Percentiles rank a stretch among this genome's conserved stretches.
These are phyloP conservation scores for Bubalus kerabau DNA, from an alignment of 2,113 vertebrate species.

Conservation along the genomic window DNA sequence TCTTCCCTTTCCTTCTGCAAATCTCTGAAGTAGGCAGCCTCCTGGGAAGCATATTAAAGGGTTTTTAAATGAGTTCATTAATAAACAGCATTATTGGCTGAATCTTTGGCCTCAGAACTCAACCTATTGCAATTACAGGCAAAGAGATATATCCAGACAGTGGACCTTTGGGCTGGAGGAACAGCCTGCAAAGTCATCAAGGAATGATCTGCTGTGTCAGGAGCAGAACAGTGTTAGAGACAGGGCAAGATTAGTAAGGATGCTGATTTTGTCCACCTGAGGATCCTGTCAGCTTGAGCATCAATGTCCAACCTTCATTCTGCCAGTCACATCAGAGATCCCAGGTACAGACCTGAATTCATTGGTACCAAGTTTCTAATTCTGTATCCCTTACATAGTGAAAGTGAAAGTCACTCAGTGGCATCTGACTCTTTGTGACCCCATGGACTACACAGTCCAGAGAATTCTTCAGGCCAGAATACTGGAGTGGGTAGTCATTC, in stretches of 20 bases:
- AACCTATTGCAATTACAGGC: neutral
- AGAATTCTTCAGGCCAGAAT: neutral
- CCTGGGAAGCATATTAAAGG: neutral
- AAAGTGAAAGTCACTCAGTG: neutral
- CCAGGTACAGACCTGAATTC: neutral
- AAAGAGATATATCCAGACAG: neutral
- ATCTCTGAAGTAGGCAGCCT: neutral
- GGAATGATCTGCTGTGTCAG: too few species aligned
- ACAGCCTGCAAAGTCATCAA: neutral
- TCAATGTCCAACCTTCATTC: neutral
- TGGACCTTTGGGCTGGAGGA: neutral
- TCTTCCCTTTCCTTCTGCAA: neutral
- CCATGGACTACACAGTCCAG: neutral
- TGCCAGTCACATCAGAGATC: neutral
- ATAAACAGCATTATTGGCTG: neutral
- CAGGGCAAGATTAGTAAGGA: too few species aligned
- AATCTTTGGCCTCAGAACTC: neutral
- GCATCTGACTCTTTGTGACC: neutral
- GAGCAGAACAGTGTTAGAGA: neutral
- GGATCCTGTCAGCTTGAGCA: neutral
- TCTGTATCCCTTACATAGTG: neutral
- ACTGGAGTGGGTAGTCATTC: neutral
- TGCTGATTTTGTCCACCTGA: neutral
- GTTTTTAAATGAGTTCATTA: neutral
- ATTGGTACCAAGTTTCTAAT: neutral